These are phyloP conservation scores for Pitta sordida DNA, from an alignment of 2,113 vertebrate species.

Conservation along the genomic window DNA sequence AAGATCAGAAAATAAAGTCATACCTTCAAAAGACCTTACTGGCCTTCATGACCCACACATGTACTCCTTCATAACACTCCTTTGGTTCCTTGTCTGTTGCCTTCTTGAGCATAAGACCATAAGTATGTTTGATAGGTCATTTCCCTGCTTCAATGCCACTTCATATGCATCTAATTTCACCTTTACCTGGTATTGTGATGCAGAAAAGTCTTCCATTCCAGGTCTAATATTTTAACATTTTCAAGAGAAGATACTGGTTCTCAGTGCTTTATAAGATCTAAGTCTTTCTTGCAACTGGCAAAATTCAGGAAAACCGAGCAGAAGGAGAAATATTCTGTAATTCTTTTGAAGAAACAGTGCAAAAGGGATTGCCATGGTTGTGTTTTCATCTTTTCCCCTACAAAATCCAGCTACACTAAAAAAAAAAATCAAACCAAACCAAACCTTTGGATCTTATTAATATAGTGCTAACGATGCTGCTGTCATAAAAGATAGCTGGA, in stretches of 20 bases:
- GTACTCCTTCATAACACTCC: neutral
- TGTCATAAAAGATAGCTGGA: neutral
- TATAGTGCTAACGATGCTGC: neutral
- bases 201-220: neutral
- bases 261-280: neutral
- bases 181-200: neutral
- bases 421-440: neutral
- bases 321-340: neutral
- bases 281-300: neutral
- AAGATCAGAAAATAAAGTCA: neutral
- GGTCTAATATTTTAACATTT: neutral
- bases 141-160: neutral
- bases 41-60: rapidly evolving
- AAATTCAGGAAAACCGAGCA: neutral
- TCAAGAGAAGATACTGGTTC: neutral
- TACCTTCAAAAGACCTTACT: neutral
- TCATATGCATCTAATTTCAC: neutral
- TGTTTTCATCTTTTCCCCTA: neutral
- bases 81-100: neutral
- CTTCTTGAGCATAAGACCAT: rapidly evolving
- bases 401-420: too few species aligned
- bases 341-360: neutral
- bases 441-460: neutral
- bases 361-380: neutral
- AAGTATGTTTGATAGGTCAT: neutral